Evolutionary conservation across 2,797 vertebrate species (phyloP), one percentile per base, ranked within the genome.

Genomic region (Sarcoramphus papa): DNA sequence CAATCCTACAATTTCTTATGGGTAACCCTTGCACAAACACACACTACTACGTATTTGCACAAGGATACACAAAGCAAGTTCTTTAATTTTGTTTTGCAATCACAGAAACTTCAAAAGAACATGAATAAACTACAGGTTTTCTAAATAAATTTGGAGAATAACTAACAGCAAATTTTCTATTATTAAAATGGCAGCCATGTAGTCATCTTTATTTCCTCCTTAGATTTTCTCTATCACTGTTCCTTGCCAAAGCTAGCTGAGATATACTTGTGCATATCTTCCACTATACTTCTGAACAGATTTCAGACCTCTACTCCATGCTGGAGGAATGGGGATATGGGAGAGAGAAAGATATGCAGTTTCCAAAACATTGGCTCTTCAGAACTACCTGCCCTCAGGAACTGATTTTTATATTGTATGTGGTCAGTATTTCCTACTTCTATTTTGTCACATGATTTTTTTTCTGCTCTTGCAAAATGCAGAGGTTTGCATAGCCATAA

Each of bases 1-100:
- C 43, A 45, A 0, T n/a, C 31, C 64, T 35, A 27, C 24, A n/a
- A 13, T 24, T 53, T 16, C 30, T 56, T 19, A 19, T 0, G 3
- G 16, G 10, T 4, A 37, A 47, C 18, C 7, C 73, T 60, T 53
- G 50, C 53, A 48, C 41, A 90, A 67, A 67, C 22, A 20, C 20
- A 31, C 7, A 37, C 20, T 10, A 3, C 4, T 18, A 19, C 0
- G 1, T 30, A 62, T 67, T 73, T 83, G 10, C 51, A 62, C 5
- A 59, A 40, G 19, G 23, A 53, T 6, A 47, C 7, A 43, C 1
- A 14, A 69, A 50, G 14, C 5, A 47, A 50, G 21, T 48, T 50
- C 4, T 37, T 83, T 9, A 33, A 9, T 53, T n/a, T 40, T 35
- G 7, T 25, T 93, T 79, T 53, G 18, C 7, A 60, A 8, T 22